Conservation (phyloP, 2,888 invertebrate species). For the Miltochrista miniata region DNA sequence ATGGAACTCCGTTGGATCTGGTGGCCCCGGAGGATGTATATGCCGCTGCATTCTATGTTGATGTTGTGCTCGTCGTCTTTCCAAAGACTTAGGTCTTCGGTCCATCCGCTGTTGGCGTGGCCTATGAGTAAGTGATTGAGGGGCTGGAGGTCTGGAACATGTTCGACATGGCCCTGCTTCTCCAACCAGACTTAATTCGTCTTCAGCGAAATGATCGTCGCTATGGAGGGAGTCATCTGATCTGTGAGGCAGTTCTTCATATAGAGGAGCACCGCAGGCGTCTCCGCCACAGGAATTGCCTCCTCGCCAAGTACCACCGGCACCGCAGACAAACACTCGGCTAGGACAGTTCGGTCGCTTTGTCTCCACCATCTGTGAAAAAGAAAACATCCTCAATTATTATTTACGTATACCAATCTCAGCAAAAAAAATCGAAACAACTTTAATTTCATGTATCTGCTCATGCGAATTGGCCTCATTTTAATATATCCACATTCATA, state of each 20-base stretch:
- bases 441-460: no score
- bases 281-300: constrained; percentile 74
- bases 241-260: constrained; percentile 89
- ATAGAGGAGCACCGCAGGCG: constrained; percentile 87
- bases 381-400: constrained; percentile 14
- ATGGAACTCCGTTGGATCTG: constrained; percentile 91
- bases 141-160: constrained; percentile 78
- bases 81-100: constrained; percentile 82
- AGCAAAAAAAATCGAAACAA: no score
- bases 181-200: constrained; percentile 86
- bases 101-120: constrained; percentile 84
- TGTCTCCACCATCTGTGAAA: constrained; percentile 88
- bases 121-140: constrained; percentile 81
- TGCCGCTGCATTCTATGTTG: constrained; percentile 76
- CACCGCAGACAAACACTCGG: constrained; percentile 88
- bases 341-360: constrained; percentile 84
- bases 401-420: no score
- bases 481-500: not conserved
- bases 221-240: constrained; percentile 86
- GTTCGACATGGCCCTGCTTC: constrained; percentile 77
- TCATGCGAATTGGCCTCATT: not conserved
- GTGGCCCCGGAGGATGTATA: constrained; percentile 87
- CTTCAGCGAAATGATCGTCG: constrained; percentile 94
- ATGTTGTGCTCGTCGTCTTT: constrained; percentile 76
- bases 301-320: constrained; percentile 83